Conservation (phyloP, 1,140 invertebrate genomes). For the Hycleus phaleratus region DNA sequence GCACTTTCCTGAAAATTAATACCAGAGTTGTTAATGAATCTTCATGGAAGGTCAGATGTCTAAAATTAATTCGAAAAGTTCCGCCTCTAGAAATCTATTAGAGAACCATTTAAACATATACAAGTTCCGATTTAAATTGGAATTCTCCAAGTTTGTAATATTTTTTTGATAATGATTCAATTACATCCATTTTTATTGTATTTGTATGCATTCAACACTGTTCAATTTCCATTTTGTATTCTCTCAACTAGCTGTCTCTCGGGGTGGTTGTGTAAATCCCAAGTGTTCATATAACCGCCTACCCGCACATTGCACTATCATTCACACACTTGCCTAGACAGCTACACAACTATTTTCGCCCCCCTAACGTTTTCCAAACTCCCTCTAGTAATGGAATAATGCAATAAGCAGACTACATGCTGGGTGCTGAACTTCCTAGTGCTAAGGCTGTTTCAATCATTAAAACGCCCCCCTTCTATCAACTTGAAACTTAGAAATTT, state of each 20-base stretch:
- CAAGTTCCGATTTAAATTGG: too few relatives aligned
- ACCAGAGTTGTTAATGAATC: slow-evolving; percentile 16
- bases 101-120: slow-evolving; percentile 1
- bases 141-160: too few relatives aligned
- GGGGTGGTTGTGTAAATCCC: slow-evolving; percentile 3
- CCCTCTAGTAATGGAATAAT: slow-evolving; percentile 22
- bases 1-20: slow-evolving; percentile 14
- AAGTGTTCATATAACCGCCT: slow-evolving; percentile 18
- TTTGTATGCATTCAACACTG: slow-evolving; percentile 1
- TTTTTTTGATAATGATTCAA: too few relatives aligned
- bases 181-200: too few relatives aligned
- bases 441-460: not conserved
- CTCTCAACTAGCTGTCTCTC: slow-evolving; percentile 18
- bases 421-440: slow-evolving; percentile 1
- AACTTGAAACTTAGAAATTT: too few relatives aligned
- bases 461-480: too few relatives aligned
- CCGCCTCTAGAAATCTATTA: slow-evolving; percentile 2
- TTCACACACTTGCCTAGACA: slow-evolving; percentile 16
- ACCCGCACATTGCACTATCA: slow-evolving; percentile 26
- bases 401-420: slow-evolving; percentile 18
- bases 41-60: slow-evolving; percentile 11
- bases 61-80: slow-evolving; percentile 14
- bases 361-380: slow-evolving; percentile 20
- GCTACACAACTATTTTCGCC: slow-evolving; percentile 22
- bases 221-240: slow-evolving; percentile 27